Base-by-base conservation (phyloP, 2,113 vertebrate genomes). In the Montifringilla adamsi region DNA sequence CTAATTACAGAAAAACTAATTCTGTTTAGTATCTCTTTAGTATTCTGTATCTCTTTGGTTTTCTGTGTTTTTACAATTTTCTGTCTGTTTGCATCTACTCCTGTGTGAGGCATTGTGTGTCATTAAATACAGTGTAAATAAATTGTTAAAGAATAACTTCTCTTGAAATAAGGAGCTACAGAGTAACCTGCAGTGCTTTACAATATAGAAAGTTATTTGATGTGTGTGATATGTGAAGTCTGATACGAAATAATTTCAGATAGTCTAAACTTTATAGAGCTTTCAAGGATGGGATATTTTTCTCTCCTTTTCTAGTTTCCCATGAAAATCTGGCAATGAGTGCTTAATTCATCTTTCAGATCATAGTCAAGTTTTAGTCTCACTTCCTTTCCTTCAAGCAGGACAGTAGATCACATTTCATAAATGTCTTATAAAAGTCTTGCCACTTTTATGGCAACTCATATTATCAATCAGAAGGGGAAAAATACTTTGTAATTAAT, bases 1-100 rank as follows among this genome's bases (percentile, higher is more conserved):
- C 67, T 96, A 97, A 98, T 97, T 97, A 96, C 70, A 96, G 94
- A 95, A 97, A 97, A 96, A 44, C 62, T 97, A 97, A 96, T 93
- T 63, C 72, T 93, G 39, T 94, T 97, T 97, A 93, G 80, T 96
- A 97, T 94, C 94, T 95, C 95, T 96, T 96, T 90, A 97, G 94
- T 72, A 59, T 37, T 35, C 80, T 95, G 88, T 96, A 97, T 93
- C 95, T 95, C 94, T 96, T 96, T 90, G 97, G 92, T 5, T 41
- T 41, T 41, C 13, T 74, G 93, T 92, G 56, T 84, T 94, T 97
- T 97, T 97, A 95, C 91, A 96, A 95, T 97, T 97, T 96, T 53
- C 83, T 95, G 81, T 67, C 70, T 93, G 44, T 97, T 97, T 97
- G 93, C 66, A 80, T 93, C 91, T 94, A 91, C 93, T 97, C 62